These are phyloP conservation scores for Drosophila neotestacea DNA, from an alignment of 2,888 invertebrate species.

Conservation along the genomic window DNA sequence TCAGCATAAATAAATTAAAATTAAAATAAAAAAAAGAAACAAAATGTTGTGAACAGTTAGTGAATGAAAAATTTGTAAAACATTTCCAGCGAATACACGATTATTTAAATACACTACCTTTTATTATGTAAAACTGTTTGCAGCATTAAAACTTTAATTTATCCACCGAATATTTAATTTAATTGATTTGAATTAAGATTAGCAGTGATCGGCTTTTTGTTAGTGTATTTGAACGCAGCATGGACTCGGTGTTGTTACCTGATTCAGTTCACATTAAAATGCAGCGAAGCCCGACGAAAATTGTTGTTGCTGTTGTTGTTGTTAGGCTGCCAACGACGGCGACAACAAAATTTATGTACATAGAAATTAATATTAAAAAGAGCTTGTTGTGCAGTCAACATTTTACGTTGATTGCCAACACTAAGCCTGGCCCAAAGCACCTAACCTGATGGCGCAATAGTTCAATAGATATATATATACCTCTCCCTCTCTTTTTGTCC, in stretches of 20 bases:
- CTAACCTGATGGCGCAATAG: conserved; percentile 9
- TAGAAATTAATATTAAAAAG: conserved; percentile 68
- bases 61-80: conserved; percentile 9
- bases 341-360: conserved; percentile 76
- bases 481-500: not conserved
- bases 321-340: conserved; percentile 37
- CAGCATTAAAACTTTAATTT: not conserved
- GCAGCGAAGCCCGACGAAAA: conserved; percentile 67
- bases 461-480: conserved; percentile 13
- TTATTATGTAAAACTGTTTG: not conserved
- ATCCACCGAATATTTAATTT: not conserved
- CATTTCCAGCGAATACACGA: not conserved
- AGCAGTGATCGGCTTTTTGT: not conserved
- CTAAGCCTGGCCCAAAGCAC: conserved; percentile 13
- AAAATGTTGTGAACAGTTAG: conserved; percentile 21
- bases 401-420: conserved; percentile 44
- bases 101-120: conserved; percentile 8
- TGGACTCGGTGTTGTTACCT: not conserved
- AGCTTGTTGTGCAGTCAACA: conserved; percentile 37
- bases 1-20: conserved; percentile 70
- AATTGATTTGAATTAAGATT: conserved; percentile 3
- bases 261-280: conserved; percentile 55
- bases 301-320: conserved; percentile 29
- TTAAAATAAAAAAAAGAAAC: conserved; percentile 42
- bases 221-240: conserved; percentile 7